Conservation (phyloP, 2,888 invertebrate genomes). For the Andricus curvator region DNA sequence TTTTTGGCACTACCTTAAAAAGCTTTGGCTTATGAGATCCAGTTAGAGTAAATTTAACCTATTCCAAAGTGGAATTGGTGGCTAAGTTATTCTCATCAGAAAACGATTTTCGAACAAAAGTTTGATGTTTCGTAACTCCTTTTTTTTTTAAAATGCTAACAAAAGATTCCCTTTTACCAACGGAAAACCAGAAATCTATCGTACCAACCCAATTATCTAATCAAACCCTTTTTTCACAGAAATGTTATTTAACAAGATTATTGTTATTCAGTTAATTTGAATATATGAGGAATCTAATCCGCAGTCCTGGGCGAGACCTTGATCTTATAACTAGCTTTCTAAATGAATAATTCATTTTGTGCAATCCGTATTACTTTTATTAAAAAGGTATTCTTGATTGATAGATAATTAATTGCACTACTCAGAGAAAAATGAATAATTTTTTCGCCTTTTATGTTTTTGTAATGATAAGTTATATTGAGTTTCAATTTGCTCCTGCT, state of each 20-base stretch:
- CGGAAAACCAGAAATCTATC: too few species aligned
- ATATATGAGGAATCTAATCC: conserved; percentile 16
- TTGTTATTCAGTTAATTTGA: background rate
- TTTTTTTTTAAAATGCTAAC: too few species aligned
- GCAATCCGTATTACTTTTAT: background rate
- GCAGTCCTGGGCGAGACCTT: conserved; percentile 5
- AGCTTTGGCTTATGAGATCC: too few species aligned
- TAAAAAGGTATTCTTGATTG: background rate
- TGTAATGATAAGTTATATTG: background rate
- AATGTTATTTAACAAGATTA: background rate
- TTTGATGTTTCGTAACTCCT: background rate
- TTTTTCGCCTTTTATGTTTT: background rate
- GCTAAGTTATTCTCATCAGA: background rate
- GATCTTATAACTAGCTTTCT: conserved; percentile 19
- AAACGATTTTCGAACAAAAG: background rate
- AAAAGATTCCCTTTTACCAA: too few species aligned
- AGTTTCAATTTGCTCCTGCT: background rate
- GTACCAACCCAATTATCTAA: too few species aligned
- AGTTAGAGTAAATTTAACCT: too few species aligned
- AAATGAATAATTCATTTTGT: conserved; percentile 1
- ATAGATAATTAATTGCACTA: background rate
- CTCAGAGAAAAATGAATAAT: background rate
- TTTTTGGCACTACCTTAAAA: too few species aligned
- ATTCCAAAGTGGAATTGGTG: background rate
- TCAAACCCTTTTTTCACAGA: too few species aligned